Conservation (phyloP, 2,113 vertebrate species). For the Loxodonta africana region DNA sequence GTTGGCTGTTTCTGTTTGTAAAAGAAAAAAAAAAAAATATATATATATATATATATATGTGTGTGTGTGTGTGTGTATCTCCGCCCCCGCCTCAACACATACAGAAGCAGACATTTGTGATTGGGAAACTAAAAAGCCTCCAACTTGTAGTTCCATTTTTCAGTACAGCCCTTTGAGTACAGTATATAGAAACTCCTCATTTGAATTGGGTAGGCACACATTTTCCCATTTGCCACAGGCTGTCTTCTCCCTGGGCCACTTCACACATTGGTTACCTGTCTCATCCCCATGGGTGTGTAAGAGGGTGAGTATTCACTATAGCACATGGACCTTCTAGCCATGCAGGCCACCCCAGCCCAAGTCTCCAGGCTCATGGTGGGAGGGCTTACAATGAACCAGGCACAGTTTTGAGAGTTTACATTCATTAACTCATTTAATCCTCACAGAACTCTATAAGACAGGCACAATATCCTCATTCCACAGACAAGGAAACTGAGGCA, state of each 20-base stretch:
- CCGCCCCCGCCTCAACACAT: no score
- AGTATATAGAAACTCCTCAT: not conserved
- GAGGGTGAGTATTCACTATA: not conserved
- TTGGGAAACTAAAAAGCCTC: not conserved
- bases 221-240: no score
- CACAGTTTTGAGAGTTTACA: not conserved
- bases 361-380: not conserved
- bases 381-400: not conserved
- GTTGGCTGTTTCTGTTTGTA: not conserved
- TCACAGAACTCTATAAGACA: not conserved
- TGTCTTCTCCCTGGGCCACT: no score
- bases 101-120: not conserved
- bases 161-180: not conserved
- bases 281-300: accelerated
- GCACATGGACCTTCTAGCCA: not conserved
- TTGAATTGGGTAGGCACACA: not conserved
- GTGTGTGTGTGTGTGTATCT: no score
- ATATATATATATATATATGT: no score
- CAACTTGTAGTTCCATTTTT: not conserved
- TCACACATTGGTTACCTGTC: not conserved
- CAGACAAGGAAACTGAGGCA: not conserved
- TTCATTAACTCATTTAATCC: not conserved
- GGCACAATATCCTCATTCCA: not conserved
- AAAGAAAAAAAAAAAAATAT: not conserved
- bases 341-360: not conserved